Evolutionary conservation across 2,888 invertebrate species (phyloP), one percentile per base, ranked within the genome.

Genomic region (Acanthopleura granulata): DNA sequence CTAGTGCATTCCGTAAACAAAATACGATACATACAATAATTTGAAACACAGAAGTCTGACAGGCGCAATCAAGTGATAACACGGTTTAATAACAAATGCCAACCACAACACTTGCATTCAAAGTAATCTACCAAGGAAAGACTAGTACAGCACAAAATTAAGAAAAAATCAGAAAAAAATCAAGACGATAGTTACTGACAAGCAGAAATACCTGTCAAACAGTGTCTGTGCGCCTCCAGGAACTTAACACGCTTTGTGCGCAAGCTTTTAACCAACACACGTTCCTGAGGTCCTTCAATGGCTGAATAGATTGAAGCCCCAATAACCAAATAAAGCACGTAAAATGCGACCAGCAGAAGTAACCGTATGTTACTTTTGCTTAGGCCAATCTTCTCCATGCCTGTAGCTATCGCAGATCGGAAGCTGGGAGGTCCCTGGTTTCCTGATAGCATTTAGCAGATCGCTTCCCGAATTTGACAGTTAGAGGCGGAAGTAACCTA

Each of bases 281-380:
- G 91, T 88, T 95, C 95, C 82, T 93, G 91, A 0, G 95, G 95
- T 9, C 93, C 93, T 90, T 96, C 96, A 80, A 95, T 94, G n/a
- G 94, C 93, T 76, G 94, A 94, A 89, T 96, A 96, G 77, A 96
- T 93, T 25, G 93, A 92, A 0, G 96, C 95, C 25, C 96, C 96
- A 89, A 94, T 90, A 51, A 94, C 91, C 78, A 94, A 89, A 88
- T 93, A 94, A 57, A 93, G 85, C 30, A 93, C 79, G 85, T 93
- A 93, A 80, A 92, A 93, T 78, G 84, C 81, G 40, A 85, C 78
- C 40, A 91, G 82, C 22, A 86, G 82, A n/a, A 89, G 74, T 72
- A 90, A 78, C 6, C 90, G 84, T 22, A 86, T 79, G 73, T 82
- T 86, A 76, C 85, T 86, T 72, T 83, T 84, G 49, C 81, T 75